phyloP scores from a whole-genome alignment of 1,140 invertebrate genomes.

The Melipona quadrifasciata region DNA sequence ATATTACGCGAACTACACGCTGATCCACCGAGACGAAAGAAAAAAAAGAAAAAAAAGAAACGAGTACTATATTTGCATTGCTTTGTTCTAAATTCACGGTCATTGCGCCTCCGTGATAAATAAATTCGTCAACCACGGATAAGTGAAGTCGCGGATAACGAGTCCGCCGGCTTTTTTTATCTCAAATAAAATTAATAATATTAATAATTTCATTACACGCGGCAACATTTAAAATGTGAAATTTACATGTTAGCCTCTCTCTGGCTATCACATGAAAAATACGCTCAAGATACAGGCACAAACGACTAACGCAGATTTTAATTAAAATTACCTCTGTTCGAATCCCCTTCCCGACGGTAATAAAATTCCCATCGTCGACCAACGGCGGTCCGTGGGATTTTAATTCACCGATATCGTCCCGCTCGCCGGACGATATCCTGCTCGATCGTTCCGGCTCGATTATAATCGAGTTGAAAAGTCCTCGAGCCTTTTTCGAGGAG shows the following conservation, averaged over 20 bases:
- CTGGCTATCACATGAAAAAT: background rate
- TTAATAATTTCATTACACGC: too few species aligned
- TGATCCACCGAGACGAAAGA: too few species aligned
- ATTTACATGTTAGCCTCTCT: background rate
- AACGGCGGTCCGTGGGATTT: background rate
- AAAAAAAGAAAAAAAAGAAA: too few species aligned
- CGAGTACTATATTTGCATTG: too few species aligned
- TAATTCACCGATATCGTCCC: background rate
- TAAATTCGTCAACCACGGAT: too few species aligned
- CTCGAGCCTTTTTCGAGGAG: background rate
- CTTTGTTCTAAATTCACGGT: too few species aligned
- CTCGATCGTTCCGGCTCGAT: constrained; percentile 3
- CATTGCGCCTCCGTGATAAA: too few species aligned
- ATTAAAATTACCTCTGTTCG: background rate
- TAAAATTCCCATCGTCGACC: background rate
- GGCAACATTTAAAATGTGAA: background rate
- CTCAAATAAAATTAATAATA: too few species aligned
- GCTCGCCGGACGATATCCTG: background rate
- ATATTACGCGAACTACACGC: too few species aligned
- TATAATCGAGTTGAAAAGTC: constrained; percentile 26
- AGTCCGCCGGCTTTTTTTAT: too few species aligned
- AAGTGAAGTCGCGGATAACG: too few species aligned
- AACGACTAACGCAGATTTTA: background rate
- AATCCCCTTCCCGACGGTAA: background rate
- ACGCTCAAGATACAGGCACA: background rate